phyloP scores from a whole-genome alignment of 2,888 invertebrate species.

The Noctuana brunneofusca region DNA sequence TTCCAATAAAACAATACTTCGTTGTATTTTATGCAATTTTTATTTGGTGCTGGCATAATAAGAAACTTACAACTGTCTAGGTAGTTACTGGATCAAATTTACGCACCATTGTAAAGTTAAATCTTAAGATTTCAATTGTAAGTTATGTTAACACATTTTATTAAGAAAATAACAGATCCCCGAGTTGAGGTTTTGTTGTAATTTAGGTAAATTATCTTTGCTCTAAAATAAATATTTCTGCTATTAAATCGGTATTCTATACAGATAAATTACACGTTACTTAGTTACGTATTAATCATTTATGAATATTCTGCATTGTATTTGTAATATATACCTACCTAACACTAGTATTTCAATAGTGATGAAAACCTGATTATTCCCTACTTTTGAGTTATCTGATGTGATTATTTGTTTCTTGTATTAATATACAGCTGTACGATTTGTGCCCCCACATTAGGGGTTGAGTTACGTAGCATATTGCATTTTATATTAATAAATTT shows the following conservation, averaged over 20 bases:
- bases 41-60: no score
- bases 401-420: conserved; percentile 42
- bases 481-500: conserved; percentile 79
- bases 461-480: conserved; percentile 63
- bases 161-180: neutral
- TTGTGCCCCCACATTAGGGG: conserved; percentile 43
- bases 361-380: neutral
- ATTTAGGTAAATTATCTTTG: neutral
- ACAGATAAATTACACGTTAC: neutral
- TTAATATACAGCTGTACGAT: conserved; percentile 42
- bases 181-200: neutral
- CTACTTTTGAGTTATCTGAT: conserved; percentile 45
- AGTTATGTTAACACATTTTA: neutral
- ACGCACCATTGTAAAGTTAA: no score
- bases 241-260: neutral
- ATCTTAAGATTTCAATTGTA: neutral
- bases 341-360: neutral
- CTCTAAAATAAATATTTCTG: conserved; percentile 5
- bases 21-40: no score
- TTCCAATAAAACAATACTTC: no score
- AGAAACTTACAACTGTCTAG: no score
- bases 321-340: conserved; percentile 1
- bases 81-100: neutral
- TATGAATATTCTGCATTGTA: neutral
- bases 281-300: conserved; percentile 5